Evolutionary conservation across 2,113 vertebrate genomes (phyloP).

Genomic region (Lynx canadensis): DNA sequence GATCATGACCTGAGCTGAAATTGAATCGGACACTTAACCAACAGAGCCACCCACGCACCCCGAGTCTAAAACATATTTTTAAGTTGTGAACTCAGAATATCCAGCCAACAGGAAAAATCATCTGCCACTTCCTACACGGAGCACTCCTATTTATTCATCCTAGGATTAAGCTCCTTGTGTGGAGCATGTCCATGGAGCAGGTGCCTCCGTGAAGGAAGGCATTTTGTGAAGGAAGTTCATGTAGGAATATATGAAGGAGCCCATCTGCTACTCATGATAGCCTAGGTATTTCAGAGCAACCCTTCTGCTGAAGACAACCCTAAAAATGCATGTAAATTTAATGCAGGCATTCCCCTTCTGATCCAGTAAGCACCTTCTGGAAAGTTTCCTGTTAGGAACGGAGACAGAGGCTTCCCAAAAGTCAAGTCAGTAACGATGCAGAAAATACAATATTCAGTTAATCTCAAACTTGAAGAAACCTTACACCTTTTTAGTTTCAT

Average conservation of each 20-base stretch:
- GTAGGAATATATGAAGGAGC: background rate
- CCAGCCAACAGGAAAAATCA: background rate
- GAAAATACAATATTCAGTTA: conserved; percentile 2
- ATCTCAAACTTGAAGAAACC: conserved; percentile 29
- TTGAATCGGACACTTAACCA: no score
- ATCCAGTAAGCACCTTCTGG: background rate
- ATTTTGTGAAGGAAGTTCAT: conserved; percentile 4
- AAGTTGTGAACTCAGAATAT: background rate
- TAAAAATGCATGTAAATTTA: background rate
- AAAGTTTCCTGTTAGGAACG: background rate
- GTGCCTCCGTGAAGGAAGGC: background rate
- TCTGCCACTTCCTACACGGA: background rate
- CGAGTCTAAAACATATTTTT: background rate
- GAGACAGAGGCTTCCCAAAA: background rate
- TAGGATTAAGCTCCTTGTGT: background rate
- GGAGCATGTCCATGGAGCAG: background rate
- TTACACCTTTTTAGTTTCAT: background rate
- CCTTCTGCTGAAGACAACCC: background rate
- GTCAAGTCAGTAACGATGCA: background rate
- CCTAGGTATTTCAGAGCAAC: background rate
- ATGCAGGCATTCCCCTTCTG: background rate
- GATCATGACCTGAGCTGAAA: no score
- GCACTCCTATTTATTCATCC: background rate
- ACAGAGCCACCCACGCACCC: no score
- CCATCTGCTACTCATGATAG: background rate